Evolutionary conservation across 2,888 invertebrate genomes (phyloP), one percentile per base, ranked within the genome.

Genomic region (Cosmia trapezina): DNA sequence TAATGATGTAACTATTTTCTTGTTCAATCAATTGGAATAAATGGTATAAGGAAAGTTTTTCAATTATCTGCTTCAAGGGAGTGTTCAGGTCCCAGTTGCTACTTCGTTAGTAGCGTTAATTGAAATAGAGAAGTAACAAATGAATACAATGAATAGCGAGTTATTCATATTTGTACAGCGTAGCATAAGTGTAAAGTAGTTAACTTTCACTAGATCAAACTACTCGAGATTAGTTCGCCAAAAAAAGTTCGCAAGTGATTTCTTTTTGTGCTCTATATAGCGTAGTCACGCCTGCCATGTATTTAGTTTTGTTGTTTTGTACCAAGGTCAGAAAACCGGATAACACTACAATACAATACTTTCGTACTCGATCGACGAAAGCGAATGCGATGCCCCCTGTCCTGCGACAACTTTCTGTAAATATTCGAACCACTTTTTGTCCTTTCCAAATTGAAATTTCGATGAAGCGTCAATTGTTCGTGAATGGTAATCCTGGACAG

Each of bases 341-440:
- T 87, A 87, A 88, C 83, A 89, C 89, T 89, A 94, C 93, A 94
- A 93, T 94, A 92, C 89, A 84, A 85, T 91, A 94, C 95, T 94
- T 94, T 94, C 94, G 91, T 91, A 87, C 89, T 94, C 94, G 90
- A 91, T 91, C 89, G 88, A 93, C 90, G 95, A 95, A 96, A 96
- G 94, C 94, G 96, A 96, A 93, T 89, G 91, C 89, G 89, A 83
- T 81, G 89, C 84, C 92, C 92, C 93, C 94, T 89, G 92, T 90
- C 94, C 94, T 90, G 93, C 88, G 93, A 93, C 94, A 94, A 93
- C 94, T 95, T 95, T 95, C 95, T 92, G 93, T 92, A 89, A 91
- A 91, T 89, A 90, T 89, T 87, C 93, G 89, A 92, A 93, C 94
- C 89, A 92, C 94, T 95, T 95, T 96, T 95, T 95, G 92, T 93